Conservation (phyloP, 2,888 invertebrate species). For the Psylliodes chrysocephalus region DNA sequence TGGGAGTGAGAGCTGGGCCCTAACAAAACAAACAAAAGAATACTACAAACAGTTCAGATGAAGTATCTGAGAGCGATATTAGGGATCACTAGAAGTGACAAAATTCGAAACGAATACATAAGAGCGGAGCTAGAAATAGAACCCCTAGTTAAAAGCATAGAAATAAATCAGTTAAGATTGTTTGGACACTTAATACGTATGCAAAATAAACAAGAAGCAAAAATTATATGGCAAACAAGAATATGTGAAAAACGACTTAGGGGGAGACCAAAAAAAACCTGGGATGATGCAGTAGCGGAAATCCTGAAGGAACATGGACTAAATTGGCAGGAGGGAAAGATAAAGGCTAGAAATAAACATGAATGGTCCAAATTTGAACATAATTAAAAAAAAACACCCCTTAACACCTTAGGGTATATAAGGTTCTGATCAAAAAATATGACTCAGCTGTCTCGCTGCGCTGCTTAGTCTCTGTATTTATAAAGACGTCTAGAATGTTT, state of each 20-base stretch:
- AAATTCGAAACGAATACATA: neutral
- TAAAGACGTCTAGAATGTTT: too few species aligned
- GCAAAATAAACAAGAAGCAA: neutral
- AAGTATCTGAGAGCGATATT: neutral
- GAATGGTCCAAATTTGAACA: neutral
- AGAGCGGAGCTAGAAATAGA: neutral
- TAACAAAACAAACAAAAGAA: neutral
- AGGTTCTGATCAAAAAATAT: too few species aligned
- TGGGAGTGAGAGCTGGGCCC: neutral
- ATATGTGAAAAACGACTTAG: neutral
- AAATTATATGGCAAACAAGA: neutral
- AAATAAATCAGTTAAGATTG: neutral
- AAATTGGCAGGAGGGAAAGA: neutral
- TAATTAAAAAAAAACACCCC: neutral
- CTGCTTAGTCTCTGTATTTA: too few species aligned
- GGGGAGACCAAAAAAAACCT: neutral
- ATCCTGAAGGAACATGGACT: neutral
- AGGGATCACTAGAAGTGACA: neutral
- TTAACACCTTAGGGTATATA: neutral
- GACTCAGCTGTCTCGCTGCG: too few species aligned
- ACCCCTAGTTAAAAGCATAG: neutral
- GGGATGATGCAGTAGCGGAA: constrained; percentile 2
- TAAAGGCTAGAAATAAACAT: neutral
- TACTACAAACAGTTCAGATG: neutral
- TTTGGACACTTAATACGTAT: neutral